Conservation (phyloP, 2,113 vertebrate genomes). For the Epinephelus fuscoguttatus region DNA sequence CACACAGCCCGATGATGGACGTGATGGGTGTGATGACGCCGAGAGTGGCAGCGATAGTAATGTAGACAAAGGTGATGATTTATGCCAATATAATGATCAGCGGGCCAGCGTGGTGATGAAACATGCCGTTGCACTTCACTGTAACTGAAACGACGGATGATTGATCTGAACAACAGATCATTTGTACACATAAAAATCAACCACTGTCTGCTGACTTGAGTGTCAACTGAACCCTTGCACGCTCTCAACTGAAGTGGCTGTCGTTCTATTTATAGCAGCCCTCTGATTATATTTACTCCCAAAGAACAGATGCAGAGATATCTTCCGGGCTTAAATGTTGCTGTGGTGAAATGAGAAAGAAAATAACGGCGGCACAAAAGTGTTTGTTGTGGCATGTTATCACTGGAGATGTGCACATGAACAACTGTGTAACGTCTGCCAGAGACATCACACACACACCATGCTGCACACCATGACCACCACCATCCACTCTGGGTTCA, state of each 20-base stretch:
- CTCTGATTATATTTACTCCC: slow-evolving; percentile 4
- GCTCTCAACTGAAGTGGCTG: neutral
- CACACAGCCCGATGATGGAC: neutral
- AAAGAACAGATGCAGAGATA: slow-evolving; percentile 2
- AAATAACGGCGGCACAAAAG: neutral
- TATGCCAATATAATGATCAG: slow-evolving; percentile 8
- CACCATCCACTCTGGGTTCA: neutral
- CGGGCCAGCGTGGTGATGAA: neutral
- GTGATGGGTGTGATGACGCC: slow-evolving; percentile 2
- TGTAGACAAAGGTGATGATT: slow-evolving; percentile 16
- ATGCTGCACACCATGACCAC: neutral
- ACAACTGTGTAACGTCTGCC: neutral
- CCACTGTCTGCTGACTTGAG: neutral
- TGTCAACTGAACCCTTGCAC: neutral
- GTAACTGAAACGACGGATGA: slow-evolving; percentile 3
- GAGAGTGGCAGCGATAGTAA: slow-evolving; percentile 17
- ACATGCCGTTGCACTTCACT: neutral
- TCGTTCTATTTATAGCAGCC: slow-evolving; percentile 15
- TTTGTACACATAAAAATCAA: neutral
- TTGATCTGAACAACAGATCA: slow-evolving; percentile 10
- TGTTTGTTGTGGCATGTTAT: slow-evolving; percentile 4
- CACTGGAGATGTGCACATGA: neutral
- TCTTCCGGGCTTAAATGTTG: neutral
- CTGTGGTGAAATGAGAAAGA: neutral
- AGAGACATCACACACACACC: neutral